phyloP scores from a whole-genome alignment of 2,888 invertebrate species.

The Gymnocheta viridis region DNA sequence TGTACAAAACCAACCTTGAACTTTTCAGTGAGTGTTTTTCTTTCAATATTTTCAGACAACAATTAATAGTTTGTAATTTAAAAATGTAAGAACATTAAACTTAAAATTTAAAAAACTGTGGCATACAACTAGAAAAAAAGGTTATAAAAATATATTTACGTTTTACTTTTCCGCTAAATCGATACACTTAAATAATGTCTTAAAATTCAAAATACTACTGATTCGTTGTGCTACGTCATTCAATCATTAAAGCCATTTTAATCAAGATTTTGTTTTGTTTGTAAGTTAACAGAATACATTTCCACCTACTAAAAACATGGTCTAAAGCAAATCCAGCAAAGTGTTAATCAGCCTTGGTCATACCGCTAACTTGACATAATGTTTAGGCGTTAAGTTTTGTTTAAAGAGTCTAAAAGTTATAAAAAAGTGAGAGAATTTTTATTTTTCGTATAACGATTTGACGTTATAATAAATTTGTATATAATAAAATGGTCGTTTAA shows the following conservation, averaged over 20 bases:
- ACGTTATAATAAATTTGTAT: background rate
- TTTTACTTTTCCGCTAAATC: conserved; percentile 5
- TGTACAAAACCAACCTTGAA: too few relatives aligned
- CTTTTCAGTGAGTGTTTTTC: too few relatives aligned
- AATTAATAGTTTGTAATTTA: too few relatives aligned
- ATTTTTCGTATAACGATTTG: too few relatives aligned
- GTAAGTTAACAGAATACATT: conserved; percentile 16
- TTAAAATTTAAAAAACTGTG: too few relatives aligned
- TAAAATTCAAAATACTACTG: conserved; percentile 42
- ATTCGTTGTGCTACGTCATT: conserved; percentile 27
- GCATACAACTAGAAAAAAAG: too few relatives aligned
- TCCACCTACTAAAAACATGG: conserved; percentile 58
- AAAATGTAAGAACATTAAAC: too few relatives aligned
- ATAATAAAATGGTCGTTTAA: background rate
- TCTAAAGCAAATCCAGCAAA: too few relatives aligned
- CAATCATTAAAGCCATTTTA: conserved; percentile 24
- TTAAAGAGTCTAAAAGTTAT: conserved; percentile 4
- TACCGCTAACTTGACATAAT: conserved; percentile 24
- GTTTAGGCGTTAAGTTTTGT: conserved; percentile 42
- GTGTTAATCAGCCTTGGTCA: background rate
- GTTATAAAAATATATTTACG: conserved; percentile 64
- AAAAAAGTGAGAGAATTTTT: background rate
- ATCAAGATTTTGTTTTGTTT: conserved; percentile 26
- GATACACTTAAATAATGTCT: background rate
- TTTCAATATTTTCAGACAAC: too few relatives aligned